Conservation (phyloP, 2,797 vertebrate species). For the Apodemus agrarius region DNA sequence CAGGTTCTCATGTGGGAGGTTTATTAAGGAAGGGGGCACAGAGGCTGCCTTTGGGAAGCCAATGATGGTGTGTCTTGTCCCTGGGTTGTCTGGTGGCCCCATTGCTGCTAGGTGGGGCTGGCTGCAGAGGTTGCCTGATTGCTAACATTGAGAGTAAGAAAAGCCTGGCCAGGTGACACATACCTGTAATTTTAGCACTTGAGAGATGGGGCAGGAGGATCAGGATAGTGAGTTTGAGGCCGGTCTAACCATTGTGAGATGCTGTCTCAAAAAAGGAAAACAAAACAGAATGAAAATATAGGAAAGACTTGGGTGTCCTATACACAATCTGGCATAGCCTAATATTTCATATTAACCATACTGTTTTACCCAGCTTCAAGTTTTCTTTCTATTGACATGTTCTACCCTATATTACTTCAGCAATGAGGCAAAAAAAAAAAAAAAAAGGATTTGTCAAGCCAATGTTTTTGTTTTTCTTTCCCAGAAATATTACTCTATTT, state of each 20-base stretch:
- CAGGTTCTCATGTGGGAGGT: not conserved
- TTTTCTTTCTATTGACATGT: conserved; percentile 14
- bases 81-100: not conserved
- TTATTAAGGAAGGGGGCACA: not conserved
- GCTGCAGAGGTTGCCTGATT: not conserved
- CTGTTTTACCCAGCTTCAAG: not conserved
- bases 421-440: conserved; percentile 69
- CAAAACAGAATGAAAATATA: not conserved
- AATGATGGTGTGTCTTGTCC: not conserved
- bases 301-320: not conserved
- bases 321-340: not conserved
- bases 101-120: not conserved
- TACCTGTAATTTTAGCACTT: not conserved
- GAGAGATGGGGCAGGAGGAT: not conserved
- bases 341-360: not conserved
- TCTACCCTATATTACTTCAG: conserved; percentile 36
- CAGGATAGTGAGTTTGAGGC: not conserved
- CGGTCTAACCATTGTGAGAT: not conserved
- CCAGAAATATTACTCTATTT: conserved; percentile 34
- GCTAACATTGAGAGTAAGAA: not conserved
- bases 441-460: conserved; percentile 61
- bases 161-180: not conserved
- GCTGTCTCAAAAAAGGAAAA: not conserved
- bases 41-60: not conserved
- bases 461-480: conserved; percentile 51